phyloP scores from a whole-genome alignment of 1,140 invertebrate genomes.

The Eueides isabella region DNA sequence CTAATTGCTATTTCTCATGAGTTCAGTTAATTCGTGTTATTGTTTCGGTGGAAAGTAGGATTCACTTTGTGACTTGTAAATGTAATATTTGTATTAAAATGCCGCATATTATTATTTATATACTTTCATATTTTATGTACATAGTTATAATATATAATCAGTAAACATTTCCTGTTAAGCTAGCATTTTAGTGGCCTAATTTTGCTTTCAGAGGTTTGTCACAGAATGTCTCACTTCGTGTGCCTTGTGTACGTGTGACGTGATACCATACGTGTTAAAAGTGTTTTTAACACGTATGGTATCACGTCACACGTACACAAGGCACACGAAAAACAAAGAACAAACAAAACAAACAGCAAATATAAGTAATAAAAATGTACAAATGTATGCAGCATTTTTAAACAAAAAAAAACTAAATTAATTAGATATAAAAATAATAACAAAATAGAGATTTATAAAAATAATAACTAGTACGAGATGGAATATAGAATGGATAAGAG shows the following conservation, averaged over 20 bases:
- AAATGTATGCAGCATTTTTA: neutral
- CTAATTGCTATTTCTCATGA: neutral
- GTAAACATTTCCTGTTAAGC: neutral
- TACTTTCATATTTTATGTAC: neutral
- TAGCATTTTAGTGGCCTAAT: too few species aligned
- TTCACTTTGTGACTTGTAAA: neutral
- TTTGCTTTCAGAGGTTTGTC: too few species aligned
- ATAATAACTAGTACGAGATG: neutral
- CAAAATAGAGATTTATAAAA: neutral
- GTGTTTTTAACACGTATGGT: too few species aligned
- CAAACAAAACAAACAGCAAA: neutral
- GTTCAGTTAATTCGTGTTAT: neutral
- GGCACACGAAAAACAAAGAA: too few species aligned
- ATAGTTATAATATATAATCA: too few species aligned
- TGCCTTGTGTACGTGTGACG: too few species aligned
- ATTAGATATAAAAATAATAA: neutral
- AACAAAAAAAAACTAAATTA: neutral
- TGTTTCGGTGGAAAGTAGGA: constrained; percentile 3
- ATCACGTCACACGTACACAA: too few species aligned
- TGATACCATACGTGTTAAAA: neutral
- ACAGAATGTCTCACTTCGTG: too few species aligned
- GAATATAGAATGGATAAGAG: neutral
- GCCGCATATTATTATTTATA: neutral
- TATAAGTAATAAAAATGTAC: neutral
- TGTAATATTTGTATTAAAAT: neutral